Evolutionary conservation across 2,113 vertebrate species (phyloP).

Genomic region (Naja naja): DNA sequence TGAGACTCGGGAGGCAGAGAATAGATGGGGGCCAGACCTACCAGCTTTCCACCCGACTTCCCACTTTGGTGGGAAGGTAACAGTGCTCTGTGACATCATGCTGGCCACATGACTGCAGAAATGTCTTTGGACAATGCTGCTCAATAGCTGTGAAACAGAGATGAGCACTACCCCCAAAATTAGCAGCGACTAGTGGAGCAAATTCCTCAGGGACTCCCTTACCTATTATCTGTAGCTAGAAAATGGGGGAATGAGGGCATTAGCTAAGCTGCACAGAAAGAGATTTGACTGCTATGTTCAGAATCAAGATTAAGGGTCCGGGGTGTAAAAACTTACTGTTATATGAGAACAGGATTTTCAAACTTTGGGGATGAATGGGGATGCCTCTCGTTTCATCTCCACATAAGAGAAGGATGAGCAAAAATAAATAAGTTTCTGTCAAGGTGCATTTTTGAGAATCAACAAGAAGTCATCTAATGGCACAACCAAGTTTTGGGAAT

Average conservation of each 20-base stretch:
- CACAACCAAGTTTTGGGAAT: neutral
- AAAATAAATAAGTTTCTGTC: neutral
- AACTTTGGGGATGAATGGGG: neutral
- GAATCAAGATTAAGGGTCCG: neutral
- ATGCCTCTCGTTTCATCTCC: neutral
- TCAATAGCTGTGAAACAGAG: too few species aligned
- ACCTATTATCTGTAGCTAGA: too few species aligned
- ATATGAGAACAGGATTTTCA: neutral
- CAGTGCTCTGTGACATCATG: too few species aligned
- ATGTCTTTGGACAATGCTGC: too few species aligned
- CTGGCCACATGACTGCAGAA: too few species aligned
- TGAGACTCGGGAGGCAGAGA: too few species aligned
- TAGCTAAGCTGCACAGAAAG: neutral
- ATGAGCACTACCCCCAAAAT: too few species aligned
- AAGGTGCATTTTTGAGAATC: neutral
- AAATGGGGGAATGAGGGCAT: too few species aligned
- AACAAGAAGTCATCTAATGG: neutral
- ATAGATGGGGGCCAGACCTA: neutral
- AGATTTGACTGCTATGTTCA: neutral
- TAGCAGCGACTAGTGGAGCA: too few species aligned
- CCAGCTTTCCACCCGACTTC: neutral
- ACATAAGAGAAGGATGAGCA: neutral
- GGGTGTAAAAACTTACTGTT: neutral
- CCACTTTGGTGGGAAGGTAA: neutral
- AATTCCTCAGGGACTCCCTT: too few species aligned